Evolutionary conservation across 2,888 invertebrate species (phyloP).

Genomic region (Nysson spinosus): DNA sequence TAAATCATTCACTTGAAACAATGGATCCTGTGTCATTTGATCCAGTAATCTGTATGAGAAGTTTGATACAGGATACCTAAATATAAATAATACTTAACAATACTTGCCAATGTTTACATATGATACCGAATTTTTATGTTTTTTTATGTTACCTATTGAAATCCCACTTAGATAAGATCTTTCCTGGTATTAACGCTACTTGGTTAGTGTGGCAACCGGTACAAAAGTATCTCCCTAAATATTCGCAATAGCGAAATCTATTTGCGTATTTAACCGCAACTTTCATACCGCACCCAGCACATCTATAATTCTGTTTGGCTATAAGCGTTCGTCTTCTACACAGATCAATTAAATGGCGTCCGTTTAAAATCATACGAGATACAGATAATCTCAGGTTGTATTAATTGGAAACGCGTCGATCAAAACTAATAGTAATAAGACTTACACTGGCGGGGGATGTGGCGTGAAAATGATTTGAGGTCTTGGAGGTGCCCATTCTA

Average conservation of each 20-base stretch:
- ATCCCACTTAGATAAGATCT: slow-evolving; percentile 83
- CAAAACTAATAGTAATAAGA: slow-evolving; percentile 39
- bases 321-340: slow-evolving; percentile 82
- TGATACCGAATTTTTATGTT: neutral
- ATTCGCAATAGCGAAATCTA: slow-evolving; percentile 89
- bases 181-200: slow-evolving; percentile 84
- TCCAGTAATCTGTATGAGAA: slow-evolving; percentile 88
- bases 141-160: slow-evolving; percentile 78
- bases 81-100: slow-evolving; percentile 64
- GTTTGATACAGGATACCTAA: slow-evolving; percentile 88
- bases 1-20: slow-evolving; percentile 86
- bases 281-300: slow-evolving; percentile 91
- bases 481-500: slow-evolving; percentile 91
- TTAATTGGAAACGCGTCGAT: no score
- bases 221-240: slow-evolving; percentile 91
- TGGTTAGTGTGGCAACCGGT: slow-evolving; percentile 91
- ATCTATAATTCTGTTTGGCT: slow-evolving; percentile 86
- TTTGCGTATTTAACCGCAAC: slow-evolving; percentile 86
- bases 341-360: no score
- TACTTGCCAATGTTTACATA: neutral
- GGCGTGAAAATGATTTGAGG: slow-evolving; percentile 90
- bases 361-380: no score
- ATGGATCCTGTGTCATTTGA: slow-evolving; percentile 87
- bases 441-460: slow-evolving; percentile 84
- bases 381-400: no score